Conservation (phyloP, 2,797 vertebrate species). For the Natrix natrix region DNA sequence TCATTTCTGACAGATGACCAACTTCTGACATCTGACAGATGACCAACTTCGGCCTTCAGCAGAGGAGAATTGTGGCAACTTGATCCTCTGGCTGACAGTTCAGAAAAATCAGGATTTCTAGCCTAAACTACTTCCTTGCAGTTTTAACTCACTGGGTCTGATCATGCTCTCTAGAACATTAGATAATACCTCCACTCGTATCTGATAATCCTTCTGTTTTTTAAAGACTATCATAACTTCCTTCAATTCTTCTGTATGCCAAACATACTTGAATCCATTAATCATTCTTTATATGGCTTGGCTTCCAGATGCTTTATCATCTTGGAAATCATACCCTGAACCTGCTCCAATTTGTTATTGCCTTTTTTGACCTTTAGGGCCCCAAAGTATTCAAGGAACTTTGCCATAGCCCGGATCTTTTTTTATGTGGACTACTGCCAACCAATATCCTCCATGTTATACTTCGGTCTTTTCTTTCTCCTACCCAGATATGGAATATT, state of each 20-base stretch:
- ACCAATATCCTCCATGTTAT: not conserved
- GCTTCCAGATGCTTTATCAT: not conserved
- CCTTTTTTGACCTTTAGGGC: not conserved
- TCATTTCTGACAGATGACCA: not conserved
- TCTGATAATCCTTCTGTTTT: not conserved
- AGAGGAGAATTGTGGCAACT: not conserved
- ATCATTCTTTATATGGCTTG: not conserved
- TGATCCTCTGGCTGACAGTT: not conserved
- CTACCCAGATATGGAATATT: not conserved
- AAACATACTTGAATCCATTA: not conserved
- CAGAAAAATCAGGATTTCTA: not conserved
- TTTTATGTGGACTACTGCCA: not conserved
- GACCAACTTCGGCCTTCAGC: not conserved
- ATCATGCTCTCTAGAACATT: not conserved
- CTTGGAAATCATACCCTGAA: not conserved
- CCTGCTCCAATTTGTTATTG: not conserved
- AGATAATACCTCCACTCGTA: not conserved
- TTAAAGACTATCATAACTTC: not conserved
- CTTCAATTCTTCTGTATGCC: not conserved
- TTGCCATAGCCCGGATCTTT: not conserved
- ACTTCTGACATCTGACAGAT: not conserved
- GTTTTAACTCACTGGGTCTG: not conserved
- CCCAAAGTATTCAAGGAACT: not conserved
- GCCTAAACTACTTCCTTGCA: not conserved
- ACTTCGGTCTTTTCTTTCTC: not conserved